Conservation (phyloP, 1,140 invertebrate species). For the Melanaphis sacchari region DNA sequence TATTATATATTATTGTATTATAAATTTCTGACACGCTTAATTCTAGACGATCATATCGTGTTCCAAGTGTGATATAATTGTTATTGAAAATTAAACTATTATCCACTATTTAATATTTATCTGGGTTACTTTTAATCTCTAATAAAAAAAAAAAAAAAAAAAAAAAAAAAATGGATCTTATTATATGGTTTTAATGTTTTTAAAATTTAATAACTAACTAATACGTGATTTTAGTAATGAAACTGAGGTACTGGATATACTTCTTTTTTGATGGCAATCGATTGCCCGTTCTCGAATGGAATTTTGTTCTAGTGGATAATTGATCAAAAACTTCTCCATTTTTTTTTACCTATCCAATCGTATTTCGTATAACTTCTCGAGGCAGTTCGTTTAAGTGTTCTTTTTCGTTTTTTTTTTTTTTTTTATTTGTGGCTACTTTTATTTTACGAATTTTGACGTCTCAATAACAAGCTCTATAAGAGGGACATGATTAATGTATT, state of each 20-base stretch:
- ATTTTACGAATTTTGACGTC: constrained; percentile 13
- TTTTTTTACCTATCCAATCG: not conserved
- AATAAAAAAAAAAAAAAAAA: not conserved
- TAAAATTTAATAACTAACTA: not conserved
- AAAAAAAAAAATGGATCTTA: not conserved
- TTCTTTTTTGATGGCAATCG: not conserved
- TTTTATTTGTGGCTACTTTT: constrained; percentile 10
- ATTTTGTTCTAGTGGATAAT: not conserved
- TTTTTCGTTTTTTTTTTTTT: not conserved
- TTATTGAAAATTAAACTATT: not conserved
- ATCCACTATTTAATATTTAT: not conserved
- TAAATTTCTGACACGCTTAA: not conserved
- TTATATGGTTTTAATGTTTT: not conserved
- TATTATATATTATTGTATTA: too few species aligned
- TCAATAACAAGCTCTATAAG: not conserved
- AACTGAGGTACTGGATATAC: not conserved
- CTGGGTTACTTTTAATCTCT: not conserved
- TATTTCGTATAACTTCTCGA: not conserved
- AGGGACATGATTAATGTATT: not conserved
- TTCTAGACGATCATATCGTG: too few species aligned
- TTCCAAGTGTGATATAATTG: not conserved
- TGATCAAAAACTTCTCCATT: constrained; percentile 7
- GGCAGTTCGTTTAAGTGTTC: not conserved
- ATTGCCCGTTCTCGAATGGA: not conserved
- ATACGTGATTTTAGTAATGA: not conserved